Conservation (phyloP, 2,113 vertebrate genomes). For the Heterotis niloticus region DNA sequence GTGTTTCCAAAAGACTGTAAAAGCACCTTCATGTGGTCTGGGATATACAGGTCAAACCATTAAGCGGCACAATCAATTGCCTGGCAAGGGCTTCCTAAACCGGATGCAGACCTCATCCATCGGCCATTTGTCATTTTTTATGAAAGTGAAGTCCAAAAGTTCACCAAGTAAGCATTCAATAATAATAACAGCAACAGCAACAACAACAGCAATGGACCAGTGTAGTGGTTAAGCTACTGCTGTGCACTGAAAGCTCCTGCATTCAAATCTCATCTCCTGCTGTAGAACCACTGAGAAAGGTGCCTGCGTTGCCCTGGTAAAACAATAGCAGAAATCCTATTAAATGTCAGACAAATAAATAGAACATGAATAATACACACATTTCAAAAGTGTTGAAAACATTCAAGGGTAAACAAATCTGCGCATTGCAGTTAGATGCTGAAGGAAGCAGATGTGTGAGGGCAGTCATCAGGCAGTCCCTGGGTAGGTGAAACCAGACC, state of each 20-base stretch:
- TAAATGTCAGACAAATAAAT: neutral
- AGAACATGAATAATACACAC: neutral
- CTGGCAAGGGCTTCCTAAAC: slow-evolving; percentile 4
- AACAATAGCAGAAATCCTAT: too few relatives aligned
- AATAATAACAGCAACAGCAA: too few relatives aligned
- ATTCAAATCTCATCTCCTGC: too few relatives aligned
- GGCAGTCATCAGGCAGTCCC: neutral
- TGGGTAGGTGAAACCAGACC: neutral
- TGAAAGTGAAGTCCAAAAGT: slow-evolving; percentile 12
- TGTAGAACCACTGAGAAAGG: too few relatives aligned
- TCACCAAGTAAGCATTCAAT: slow-evolving; percentile 13
- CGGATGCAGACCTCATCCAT: slow-evolving; percentile 23
- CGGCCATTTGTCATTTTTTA: neutral
- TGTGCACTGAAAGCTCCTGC: neutral
- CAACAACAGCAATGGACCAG: too few relatives aligned
- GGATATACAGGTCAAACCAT: neutral
- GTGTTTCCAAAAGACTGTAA: neutral
- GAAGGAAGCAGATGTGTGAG: neutral
- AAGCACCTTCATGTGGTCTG: slow-evolving; percentile 1
- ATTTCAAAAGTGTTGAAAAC: neutral
- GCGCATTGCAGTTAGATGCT: neutral
- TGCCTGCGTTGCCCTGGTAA: too few relatives aligned
- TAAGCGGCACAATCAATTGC: neutral
- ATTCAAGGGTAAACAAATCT: neutral
- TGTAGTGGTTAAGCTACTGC: neutral